Evolutionary conservation across 2,888 invertebrate genomes (phyloP).

Genomic region (Leptarthrus brevirostris): DNA sequence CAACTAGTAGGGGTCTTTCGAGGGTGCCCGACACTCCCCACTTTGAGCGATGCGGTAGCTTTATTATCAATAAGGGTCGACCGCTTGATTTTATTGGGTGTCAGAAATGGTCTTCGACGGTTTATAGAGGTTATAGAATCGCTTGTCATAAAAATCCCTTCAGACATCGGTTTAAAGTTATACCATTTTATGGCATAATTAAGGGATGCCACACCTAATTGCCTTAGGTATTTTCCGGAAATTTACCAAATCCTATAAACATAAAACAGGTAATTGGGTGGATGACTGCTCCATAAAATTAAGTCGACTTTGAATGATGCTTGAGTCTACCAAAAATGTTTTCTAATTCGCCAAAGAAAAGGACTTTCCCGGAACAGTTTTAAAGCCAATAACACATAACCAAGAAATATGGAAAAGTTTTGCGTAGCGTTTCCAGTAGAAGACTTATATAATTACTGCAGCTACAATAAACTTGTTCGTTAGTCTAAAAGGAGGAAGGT

Average conservation of each 20-base stretch:
- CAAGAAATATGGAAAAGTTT: neutral
- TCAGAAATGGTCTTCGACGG: neutral
- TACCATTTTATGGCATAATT: neutral
- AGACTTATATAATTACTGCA: neutral
- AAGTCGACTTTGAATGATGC: neutral
- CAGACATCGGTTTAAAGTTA: neutral
- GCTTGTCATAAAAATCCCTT: constrained; percentile 16
- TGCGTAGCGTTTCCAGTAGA: neutral
- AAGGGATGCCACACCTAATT: neutral
- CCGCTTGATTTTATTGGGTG: constrained; percentile 35
- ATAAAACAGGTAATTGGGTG: neutral
- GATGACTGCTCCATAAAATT: neutral
- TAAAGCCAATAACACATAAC: neutral
- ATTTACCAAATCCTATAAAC: neutral
- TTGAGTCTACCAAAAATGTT: neutral
- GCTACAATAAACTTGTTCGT: neutral
- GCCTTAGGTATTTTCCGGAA: neutral
- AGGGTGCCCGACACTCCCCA: neutral
- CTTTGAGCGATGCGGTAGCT: neutral
- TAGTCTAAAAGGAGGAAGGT: neutral
- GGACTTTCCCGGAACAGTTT: neutral
- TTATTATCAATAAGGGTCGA: constrained; percentile 42
- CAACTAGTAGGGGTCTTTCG: neutral
- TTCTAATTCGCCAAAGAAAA: neutral
- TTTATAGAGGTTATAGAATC: constrained; percentile 9